Evolutionary conservation across 1,140 invertebrate species (phyloP), one percentile per base, ranked within the genome.

Genomic region (Drosophila malerkotliana): DNA sequence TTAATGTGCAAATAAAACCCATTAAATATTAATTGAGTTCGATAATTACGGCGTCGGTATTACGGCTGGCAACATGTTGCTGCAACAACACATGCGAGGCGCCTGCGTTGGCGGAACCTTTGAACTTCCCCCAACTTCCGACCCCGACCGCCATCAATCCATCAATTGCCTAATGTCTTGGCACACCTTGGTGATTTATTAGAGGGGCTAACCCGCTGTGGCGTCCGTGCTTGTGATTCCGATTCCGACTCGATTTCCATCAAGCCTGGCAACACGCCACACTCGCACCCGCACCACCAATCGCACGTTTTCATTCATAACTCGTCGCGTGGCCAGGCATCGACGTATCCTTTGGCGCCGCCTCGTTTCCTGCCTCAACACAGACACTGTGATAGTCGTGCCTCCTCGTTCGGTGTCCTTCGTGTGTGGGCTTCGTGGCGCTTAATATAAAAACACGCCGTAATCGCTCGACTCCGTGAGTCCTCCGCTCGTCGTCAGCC

Each of bases 401-500:
- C 3, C 63, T 44, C 51, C 47, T 68, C 39, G 72, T 18, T 32
- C n/a, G 54, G 21, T 18, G 14, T 28, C 30, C 68, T 85, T 80
- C 75, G 80, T 60, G 61, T 37, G 34, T 34, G 18, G 32, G 47
- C 67, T 54, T 77, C 67, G 78, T 52, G 62, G 63, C 59, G 63
- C 44, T 67, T 63, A 81, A 87, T 91, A 91, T 91, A 91, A 91
- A 91, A 91, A 90, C 85, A 79, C 74, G 84, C 62, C 60, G 58
- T 54, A 57, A 62, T 57, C 63, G 63, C 49, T 77, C 60, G 62
- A 39, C 68, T 64, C 73, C 81, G 89, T 87, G 90, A 91, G 90
- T 91, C 79, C 76, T 87, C 79, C 67, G 71, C 69, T 78, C 84
- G 82, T 83, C 72, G 90, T 91, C 90, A 91, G 90, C 90, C 90